Base-by-base conservation (phyloP, 2,888 invertebrate species). In the Chloroclysta siterata region DNA sequence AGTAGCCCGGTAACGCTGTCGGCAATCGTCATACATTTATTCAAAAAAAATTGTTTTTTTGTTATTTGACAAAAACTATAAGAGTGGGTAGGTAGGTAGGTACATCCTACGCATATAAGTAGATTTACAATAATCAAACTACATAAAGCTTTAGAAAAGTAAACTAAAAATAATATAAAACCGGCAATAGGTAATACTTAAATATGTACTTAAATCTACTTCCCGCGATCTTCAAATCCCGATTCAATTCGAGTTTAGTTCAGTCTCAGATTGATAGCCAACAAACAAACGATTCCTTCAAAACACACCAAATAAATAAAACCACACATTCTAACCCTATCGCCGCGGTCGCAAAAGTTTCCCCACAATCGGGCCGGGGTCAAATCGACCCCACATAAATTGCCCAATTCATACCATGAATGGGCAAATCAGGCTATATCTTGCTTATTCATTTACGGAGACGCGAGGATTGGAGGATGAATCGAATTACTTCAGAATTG, bases 391-490 rank as follows among this genome's bases (percentile, higher is more conserved):
- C 74, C 64, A 72, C 61, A 70, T 53, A 80, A 73, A 82, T 83
- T 82, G 78, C 63, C 76, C 81, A 75, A 83, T 82, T 83, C 81
- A 82, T 82, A 73, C 72, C 56, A 65, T 83, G 81, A 83, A 83
- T 82, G 73, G 76, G 66, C 60, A 77, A 83, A 83, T 83, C 81
- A 83, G 73, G 71, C 68, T 61, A 53, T 68, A 62, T 61, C 65
- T 65, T 72, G 74, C 72, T 79, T 79, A 80, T 78, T 80, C 80
- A 81, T 79, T 78, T 80, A 73, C 66, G 65, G 47, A 60, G 60
- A 57, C 68, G 69, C 69, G 56, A 64, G 58, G 56, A 42, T 48
- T 39, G 29, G 53, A 11, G 66, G 65, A 65, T 62, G 70, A 79
- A 79, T 81, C 72, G 75, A 78, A 82, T 79, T 79, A 82, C 71